Evolutionary conservation across 2,888 invertebrate species (phyloP).

Genomic region (Pyrrhia umbra): DNA sequence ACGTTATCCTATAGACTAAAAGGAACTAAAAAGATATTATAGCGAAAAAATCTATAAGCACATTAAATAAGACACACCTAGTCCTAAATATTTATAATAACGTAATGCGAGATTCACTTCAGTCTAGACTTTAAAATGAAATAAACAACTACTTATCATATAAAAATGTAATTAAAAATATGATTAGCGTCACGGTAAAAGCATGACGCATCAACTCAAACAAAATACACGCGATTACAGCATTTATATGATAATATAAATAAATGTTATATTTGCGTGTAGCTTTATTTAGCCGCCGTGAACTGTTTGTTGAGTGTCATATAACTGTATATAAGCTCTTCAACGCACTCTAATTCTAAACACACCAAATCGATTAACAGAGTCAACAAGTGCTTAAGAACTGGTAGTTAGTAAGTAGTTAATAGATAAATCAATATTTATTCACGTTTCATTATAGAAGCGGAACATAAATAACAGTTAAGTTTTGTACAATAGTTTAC

Average conservation of each 20-base stretch:
- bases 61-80: neutral
- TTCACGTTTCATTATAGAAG: conserved; percentile 5
- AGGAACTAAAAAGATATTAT: too few species aligned
- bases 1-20: too few species aligned
- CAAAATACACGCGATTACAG: conserved; percentile 19
- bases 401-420: neutral
- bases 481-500: neutral
- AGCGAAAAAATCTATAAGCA: too few species aligned
- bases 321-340: conserved; percentile 2
- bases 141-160: conserved; percentile 20
- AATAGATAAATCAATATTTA: conserved; percentile 32
- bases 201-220: conserved; percentile 19
- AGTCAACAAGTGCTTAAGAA: conserved; percentile 19
- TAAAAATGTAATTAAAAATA: conserved; percentile 30
- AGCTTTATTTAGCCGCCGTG: conserved; percentile 10
- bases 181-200: conserved; percentile 15
- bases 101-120: neutral
- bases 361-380: conserved; percentile 24
- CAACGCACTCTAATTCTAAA: conserved; percentile 1
- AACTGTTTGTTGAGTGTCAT: conserved; percentile 14
- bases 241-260: conserved; percentile 12
- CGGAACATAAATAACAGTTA: neutral
- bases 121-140: conserved; percentile 4
- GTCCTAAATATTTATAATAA: neutral
- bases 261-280: conserved; percentile 30